Base-by-base conservation (phyloP, 2,113 vertebrate species). In the Montifringilla adamsi region DNA sequence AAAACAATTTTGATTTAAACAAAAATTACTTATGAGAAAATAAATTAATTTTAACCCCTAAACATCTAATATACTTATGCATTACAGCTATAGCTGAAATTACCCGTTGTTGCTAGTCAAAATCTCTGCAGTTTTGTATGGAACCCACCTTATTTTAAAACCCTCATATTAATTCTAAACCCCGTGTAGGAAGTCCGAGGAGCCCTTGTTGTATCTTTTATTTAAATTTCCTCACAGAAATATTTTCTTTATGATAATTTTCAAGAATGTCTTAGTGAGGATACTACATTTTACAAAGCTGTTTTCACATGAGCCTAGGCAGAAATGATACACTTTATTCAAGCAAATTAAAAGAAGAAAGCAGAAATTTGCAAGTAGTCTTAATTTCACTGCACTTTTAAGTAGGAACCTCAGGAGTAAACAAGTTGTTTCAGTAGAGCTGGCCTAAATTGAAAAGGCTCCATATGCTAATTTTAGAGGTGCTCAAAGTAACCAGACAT, bases 141-240 rank as follows among this genome's bases (percentile, higher is more conserved):
- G 81, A 74, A 94, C 90, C 94, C 12, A 44, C 22, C 72, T 91
- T 94, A 53, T 96, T 69, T 69, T 17, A 41, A 94, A 77, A 30
- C 12, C 28, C 39, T 83, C 35, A 5, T 52, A 46, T 74, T 90
- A 85, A 91, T 78, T 80, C 78, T 17, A 58, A 84, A 52, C 14
- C 56, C 24, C 39, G 24, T 9, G 53, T 41, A 69, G 15, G 47
- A 90, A 89, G 16, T 74, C 47, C 68, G 87, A 8, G 10, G 62
- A 91, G 72, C 15, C 46, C 20, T 58, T 3, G 16, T 28, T 82
- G 75, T 74, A 15, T 52, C 44, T 88, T 95, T 87, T 53, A 93
- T 76, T 89, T 62, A 83, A 63, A 92, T 93, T 53, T 85, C 43
- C 31, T 80, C 41, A 22, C 15, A 88, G 67, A 87, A 20, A 21